Percentiles rank a stretch among this genome's conserved stretches.
Conservation (phyloP, 2,797 vertebrate species). For the Eospalax fontanierii region DNA sequence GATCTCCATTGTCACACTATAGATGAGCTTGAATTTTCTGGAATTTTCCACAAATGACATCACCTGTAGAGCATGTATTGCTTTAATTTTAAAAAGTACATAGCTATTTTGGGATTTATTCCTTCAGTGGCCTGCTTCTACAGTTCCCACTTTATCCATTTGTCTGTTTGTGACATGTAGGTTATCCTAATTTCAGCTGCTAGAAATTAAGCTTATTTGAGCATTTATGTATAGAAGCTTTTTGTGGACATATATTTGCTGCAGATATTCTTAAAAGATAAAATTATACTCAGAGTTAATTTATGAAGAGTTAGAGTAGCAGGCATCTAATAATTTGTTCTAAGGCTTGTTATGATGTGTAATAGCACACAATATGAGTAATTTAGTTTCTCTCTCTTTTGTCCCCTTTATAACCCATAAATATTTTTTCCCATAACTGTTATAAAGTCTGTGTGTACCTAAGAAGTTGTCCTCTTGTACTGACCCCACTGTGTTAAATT, state of each 20-base stretch:
- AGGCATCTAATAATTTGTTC: constrained; percentile 73
- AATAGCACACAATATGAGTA: background rate
- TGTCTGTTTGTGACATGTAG: background rate
- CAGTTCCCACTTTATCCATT: background rate
- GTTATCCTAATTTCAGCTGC: background rate
- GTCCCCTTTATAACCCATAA: background rate
- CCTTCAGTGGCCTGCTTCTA: background rate
- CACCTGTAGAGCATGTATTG: background rate
- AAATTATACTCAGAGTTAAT: constrained; percentile 76
- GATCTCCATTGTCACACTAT: background rate
- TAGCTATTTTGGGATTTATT: background rate
- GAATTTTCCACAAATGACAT: background rate
- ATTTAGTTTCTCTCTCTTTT: background rate
- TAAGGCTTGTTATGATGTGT: background rate
- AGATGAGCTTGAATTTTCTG: constrained; percentile 31
- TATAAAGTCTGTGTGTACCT: background rate
- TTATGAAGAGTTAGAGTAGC: constrained; percentile 67
- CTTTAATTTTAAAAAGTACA: background rate
- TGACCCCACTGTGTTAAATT: background rate
- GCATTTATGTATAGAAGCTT: background rate
- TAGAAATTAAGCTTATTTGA: constrained; percentile 14
- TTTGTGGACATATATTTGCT: background rate
- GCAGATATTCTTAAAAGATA: constrained; percentile 69
- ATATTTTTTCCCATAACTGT: background rate
- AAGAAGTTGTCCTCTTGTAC: background rate